Evolutionary conservation across 2,888 invertebrate genomes (phyloP).

Genomic region (Melanotus villosus): DNA sequence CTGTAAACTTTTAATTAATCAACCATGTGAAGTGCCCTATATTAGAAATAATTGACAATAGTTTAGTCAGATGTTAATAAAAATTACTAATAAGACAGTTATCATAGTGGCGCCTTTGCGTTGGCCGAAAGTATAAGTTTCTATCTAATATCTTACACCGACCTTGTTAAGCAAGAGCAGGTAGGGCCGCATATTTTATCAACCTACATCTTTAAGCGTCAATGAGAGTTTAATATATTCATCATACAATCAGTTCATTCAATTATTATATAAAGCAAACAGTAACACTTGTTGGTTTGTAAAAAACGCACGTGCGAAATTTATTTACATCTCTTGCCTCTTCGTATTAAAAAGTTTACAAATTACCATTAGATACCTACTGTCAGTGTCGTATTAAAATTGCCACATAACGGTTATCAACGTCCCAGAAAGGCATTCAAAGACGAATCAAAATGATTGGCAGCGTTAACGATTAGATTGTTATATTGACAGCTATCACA

Average conservation of each 20-base stretch:
- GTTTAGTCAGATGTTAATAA: neutral
- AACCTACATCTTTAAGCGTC: constrained; percentile 42
- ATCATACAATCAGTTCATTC: constrained; percentile 39
- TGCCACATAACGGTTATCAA: neutral
- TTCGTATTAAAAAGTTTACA: too few species aligned
- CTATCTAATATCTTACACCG: constrained; percentile 36
- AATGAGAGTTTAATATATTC: constrained; percentile 45
- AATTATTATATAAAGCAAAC: neutral
- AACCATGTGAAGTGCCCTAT: neutral
- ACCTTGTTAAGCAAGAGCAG: constrained; percentile 48
- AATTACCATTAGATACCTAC: too few species aligned
- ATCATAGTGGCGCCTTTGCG: constrained; percentile 39
- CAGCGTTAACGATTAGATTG: constrained; percentile 18
- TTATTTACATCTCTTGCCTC: neutral
- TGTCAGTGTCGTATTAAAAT: too few species aligned
- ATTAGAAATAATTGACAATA: neutral
- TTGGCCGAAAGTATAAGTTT: constrained; percentile 33
- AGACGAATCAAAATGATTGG: neutral
- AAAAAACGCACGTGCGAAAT: neutral
- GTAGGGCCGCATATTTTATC: constrained; percentile 48
- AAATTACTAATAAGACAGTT: constrained; percentile 15
- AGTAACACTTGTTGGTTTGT: neutral
- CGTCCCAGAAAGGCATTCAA: neutral
- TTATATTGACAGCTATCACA: constrained; percentile 18
- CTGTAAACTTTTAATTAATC: neutral